Base-by-base conservation (phyloP, 2,888 invertebrate genomes). In the Autographa pulchrina region DNA sequence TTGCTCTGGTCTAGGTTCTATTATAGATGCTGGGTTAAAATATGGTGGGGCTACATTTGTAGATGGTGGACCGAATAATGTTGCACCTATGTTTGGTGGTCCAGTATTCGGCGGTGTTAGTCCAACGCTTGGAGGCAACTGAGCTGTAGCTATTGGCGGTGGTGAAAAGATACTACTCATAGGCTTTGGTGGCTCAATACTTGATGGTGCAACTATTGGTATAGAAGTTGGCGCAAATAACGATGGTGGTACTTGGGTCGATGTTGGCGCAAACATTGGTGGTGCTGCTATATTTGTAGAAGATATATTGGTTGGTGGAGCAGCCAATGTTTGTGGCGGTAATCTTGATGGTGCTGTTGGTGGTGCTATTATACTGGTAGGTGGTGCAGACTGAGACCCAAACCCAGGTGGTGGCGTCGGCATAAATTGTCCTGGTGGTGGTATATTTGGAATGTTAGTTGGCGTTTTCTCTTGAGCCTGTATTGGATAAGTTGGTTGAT, bases 1-100 rank as follows among this genome's bases (percentile, higher is more conserved):
- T 60, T 66, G 75, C 11, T 41, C 62, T 48, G 32, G 14, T 16
- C 48, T 59, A 5, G 62, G 32, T 6, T 80, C 72, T 2, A 56
- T 71, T 11, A 67, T 38, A 72, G 75, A 70, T 0, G 75, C 52
- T 52, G 85, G 75, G 48, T 69, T 89, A 43, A 86, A 88, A 63
- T 90, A 88, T 32, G 78, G 73, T 43, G 88, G 78, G 16, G 86
- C 81, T 18, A 82, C 63, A 58, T 58, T 61, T 11, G 52, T 32
- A 32, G 38, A 38, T 11, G 38, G 38, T 38, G 38, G 11, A 38
- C 11, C 11, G 38, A 38, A 38, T 38, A 38, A 38, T 11, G 38
- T 38, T 38, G 38, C 8, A 38, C 38, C 31, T 20, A 82, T 65
- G 56, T 62, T 61, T 11, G 52, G 18, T 7, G 68, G 58, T 9